A percentile compares a stretch with the other conserved stretches of the same genome.
Conservation (phyloP, 2,113 vertebrate genomes). For the Isichthys henryi region DNA sequence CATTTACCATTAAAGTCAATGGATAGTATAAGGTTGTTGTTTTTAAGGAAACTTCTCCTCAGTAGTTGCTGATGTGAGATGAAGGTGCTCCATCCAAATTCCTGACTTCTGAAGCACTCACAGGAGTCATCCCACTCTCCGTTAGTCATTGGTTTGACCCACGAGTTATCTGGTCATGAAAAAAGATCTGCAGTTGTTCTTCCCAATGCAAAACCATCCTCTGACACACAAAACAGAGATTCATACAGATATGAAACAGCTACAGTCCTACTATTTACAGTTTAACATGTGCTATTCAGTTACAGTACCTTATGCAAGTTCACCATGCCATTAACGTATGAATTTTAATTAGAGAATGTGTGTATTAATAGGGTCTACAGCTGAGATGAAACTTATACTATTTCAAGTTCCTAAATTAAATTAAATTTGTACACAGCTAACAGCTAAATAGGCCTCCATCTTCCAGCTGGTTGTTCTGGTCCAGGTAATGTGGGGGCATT, state of each 20-base stretch:
- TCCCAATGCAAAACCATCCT: neutral
- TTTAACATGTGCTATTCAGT: neutral
- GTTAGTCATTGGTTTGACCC: conserved; percentile 64
- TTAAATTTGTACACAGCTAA: neutral
- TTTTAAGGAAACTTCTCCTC: conserved; percentile 72
- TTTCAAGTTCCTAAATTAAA: neutral
- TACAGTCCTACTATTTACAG: neutral
- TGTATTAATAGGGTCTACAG: neutral
- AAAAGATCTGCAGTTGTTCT: neutral
- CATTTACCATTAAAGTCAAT: conserved; percentile 72
- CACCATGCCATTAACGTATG: neutral
- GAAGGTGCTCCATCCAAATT: conserved; percentile 65
- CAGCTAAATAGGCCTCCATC: neutral
- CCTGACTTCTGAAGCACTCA: conserved; percentile 43
- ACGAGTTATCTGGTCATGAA: conserved; percentile 46
- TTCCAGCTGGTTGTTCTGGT: neutral
- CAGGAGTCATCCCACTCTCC: conserved; percentile 57
- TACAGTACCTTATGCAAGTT: neutral
- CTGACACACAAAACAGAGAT: neutral
- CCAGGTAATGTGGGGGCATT: neutral
- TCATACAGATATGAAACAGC: neutral
- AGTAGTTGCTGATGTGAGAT: conserved; percentile 68
- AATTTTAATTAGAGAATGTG: neutral
- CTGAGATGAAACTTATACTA: neutral
- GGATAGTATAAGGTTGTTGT: conserved; percentile 74